Base-by-base conservation (phyloP, 92 coral and sea anemone genomes). In the Phenganax marumi region DNA sequence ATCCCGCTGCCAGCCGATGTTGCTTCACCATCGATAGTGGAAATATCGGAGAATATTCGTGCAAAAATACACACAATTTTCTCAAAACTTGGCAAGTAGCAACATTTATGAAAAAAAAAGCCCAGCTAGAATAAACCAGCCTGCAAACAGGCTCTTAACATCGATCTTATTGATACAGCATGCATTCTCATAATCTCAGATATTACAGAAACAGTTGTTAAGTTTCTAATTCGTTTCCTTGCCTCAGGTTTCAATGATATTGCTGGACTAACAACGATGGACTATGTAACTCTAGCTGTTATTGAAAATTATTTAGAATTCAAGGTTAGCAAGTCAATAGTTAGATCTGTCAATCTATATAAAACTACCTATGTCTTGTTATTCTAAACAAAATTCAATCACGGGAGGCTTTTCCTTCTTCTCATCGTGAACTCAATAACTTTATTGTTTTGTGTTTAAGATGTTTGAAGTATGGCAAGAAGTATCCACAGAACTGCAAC, bases 41-140 rank as follows among this genome's bases (percentile, higher is more conserved):
- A 95, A 56, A 91, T 95, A 55, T 90, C 98, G 13, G 98, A 95
- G 66, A 95, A 95, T 76, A 95, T 95, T 91, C 91, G 98, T 52
- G 97, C 98, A 12, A 95, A 95, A 79, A 88, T 95, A 43, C 92
- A 91, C 84, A 73, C 98, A 71, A 85, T 95, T 87, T 95, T 95
- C 80, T 95, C 97, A 68, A 95, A 95, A 69, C 84, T 95, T 48
- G 98, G 98, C 92, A 81, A 84, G 92, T 69, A 48, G 13, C 47
- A 13, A 12, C 61, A 56, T 14, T 1, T 33, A 33, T 33, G 5
- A 33, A 33, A 33, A 33, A 33, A 33, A 33, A 33, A 33, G 5
- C 43, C 5, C 43, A 33, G 43, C 43, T 33, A 33, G 3, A 33
- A 33, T 33, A 33, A 33, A 5, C 43, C 43, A 33, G 43, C 43